Conservation (phyloP, 2,888 invertebrate genomes). For the Liopterus haemorrhoidalis region DNA sequence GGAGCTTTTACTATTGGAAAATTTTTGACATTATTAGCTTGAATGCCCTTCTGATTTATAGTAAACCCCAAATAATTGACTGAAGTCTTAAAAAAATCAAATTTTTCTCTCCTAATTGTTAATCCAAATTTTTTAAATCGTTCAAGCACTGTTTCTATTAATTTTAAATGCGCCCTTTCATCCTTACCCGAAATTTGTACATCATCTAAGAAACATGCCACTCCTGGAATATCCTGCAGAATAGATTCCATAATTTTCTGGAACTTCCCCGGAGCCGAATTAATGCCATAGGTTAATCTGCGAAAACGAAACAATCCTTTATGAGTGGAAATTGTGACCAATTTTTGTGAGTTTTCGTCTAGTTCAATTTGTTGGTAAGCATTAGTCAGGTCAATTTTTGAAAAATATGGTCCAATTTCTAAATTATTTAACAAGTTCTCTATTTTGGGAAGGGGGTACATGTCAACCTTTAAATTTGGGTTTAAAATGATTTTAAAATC, state of each 20-base stretch:
- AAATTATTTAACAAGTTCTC: conserved; percentile 18
- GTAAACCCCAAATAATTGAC: conserved; percentile 32
- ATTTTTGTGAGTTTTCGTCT: conserved; percentile 17
- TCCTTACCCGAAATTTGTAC: conserved; percentile 26
- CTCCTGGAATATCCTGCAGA: conserved; percentile 27
- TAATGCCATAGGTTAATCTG: conserved; percentile 19
- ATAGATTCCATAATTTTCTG: conserved; percentile 35
- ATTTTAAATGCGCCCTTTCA: conserved; percentile 23
- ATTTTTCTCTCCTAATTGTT: conserved; percentile 28
- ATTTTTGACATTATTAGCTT: conserved; percentile 29
- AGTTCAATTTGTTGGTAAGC: conserved; percentile 23
- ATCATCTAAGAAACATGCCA: conserved; percentile 30
- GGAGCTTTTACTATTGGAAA: conserved; percentile 30
- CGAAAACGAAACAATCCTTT: too few relatives aligned
- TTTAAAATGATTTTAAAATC: too few relatives aligned
- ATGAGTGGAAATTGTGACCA: conserved; percentile 22
- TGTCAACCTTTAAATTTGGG: too few relatives aligned
- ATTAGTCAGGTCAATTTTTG: conserved; percentile 24
- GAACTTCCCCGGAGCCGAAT: conserved; percentile 35
- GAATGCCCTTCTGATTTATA: conserved; percentile 31
- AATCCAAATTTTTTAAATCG: conserved; percentile 23
- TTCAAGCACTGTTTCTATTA: conserved; percentile 13
- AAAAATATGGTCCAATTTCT: conserved; percentile 12
- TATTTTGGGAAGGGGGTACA: conserved; percentile 13
- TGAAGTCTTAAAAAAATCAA: conserved; percentile 28